Percentiles rank a stretch among this genome's conserved stretches.
Conservation (phyloP, 2,888 invertebrate species). For the Sinopyrophorus schimmeli region DNA sequence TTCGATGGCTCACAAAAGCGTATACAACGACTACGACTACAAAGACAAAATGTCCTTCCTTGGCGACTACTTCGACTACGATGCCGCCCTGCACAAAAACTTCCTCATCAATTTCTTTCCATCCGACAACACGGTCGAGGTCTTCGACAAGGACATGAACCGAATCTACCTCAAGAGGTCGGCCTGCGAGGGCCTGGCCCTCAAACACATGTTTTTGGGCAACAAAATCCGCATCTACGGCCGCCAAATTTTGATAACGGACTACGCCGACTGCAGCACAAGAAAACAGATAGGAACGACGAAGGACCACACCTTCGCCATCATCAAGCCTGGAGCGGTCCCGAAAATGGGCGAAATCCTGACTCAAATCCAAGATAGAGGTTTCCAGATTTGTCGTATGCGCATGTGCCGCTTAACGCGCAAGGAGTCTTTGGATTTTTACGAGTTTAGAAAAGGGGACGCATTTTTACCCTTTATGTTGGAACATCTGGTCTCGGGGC, state of each 20-base stretch:
- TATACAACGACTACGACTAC: slow-evolving; percentile 55
- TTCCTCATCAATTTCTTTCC: slow-evolving; percentile 79
- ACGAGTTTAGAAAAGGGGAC: slow-evolving; percentile 61
- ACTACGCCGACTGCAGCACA: slow-evolving; percentile 73
- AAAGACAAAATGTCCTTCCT: slow-evolving; percentile 65
- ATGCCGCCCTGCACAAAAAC: slow-evolving; percentile 71
- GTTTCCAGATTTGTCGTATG: slow-evolving; percentile 66
- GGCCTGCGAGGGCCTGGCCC: slow-evolving; percentile 66
- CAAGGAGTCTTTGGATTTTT: slow-evolving; percentile 68
- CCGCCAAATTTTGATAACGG: slow-evolving; percentile 70
- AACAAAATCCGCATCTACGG: slow-evolving; percentile 74
- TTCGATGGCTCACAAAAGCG: slow-evolving; percentile 20
- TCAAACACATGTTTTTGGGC: slow-evolving; percentile 74
- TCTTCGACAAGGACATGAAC: slow-evolving; percentile 55
- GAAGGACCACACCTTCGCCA: slow-evolving; percentile 72
- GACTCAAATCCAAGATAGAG: slow-evolving; percentile 64
- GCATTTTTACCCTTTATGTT: slow-evolving; percentile 67
- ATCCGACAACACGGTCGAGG: slow-evolving; percentile 77
- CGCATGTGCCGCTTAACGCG: slow-evolving; percentile 71
- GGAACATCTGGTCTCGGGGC: slow-evolving; percentile 68
- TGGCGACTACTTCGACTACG: slow-evolving; percentile 87
- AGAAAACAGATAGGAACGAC: slow-evolving; percentile 64
- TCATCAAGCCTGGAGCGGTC: slow-evolving; percentile 76
- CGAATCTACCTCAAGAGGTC: slow-evolving; percentile 63
- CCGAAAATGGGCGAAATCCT: slow-evolving; percentile 75